These are phyloP conservation scores for Andinoacara biseriatus DNA, from an alignment of 2,113 vertebrate species.

Conservation along the genomic window DNA sequence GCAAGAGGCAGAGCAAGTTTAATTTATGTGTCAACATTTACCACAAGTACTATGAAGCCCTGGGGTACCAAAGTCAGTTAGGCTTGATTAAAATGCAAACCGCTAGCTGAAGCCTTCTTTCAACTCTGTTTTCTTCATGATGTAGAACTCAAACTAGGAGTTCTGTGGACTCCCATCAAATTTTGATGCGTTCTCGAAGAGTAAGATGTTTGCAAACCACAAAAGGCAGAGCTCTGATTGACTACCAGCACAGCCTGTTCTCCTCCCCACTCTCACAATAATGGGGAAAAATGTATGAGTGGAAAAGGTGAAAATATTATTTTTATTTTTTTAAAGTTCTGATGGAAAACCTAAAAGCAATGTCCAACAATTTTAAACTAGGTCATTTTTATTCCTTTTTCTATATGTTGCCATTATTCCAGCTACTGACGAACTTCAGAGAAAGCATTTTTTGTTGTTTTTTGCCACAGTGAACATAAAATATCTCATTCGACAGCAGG, in stretches of 20 bases:
- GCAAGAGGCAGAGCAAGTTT: neutral
- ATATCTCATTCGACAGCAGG: neutral
- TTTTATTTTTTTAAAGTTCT: neutral
- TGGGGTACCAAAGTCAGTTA: neutral
- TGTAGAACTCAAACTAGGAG: neutral
- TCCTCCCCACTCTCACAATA: neutral
- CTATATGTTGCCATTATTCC: neutral
- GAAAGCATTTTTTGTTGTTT: neutral
- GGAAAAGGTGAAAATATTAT: neutral
- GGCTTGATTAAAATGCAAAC: constrained; percentile 32
- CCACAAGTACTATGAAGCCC: neutral
- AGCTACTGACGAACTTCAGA: constrained; percentile 21
- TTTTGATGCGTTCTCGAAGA: constrained; percentile 1
- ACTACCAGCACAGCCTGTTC: neutral
- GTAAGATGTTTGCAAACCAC: neutral
- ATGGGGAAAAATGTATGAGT: neutral
- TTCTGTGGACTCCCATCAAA: constrained; percentile 14
- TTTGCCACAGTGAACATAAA: neutral
- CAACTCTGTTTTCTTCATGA: constrained; percentile 14
- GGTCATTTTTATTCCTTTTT: neutral
- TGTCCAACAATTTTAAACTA: neutral
- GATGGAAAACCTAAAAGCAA: neutral
- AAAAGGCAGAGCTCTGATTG: constrained; percentile 24
- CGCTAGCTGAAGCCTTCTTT: neutral
- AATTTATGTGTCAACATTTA: constrained; percentile 35